These are phyloP conservation scores for Acanthosoma haemorrhoidale DNA, from an alignment of 2,888 invertebrate genomes.

Conservation along the genomic window DNA sequence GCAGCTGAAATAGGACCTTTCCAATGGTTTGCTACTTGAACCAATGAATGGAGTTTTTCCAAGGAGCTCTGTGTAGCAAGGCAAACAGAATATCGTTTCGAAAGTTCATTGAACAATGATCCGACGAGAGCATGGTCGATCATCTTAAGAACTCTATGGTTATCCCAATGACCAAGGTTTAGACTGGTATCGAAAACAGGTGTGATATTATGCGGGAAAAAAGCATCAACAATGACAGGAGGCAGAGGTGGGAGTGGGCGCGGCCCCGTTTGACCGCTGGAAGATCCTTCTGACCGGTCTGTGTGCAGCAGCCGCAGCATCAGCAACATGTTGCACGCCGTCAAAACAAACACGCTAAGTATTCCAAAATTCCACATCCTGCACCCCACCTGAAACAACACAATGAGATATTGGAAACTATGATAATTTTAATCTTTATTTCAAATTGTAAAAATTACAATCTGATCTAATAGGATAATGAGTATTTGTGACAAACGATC, in stretches of 20 bases:
- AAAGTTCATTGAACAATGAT: conserved; percentile 57
- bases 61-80: conserved; percentile 82
- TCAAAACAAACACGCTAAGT: conserved; percentile 58
- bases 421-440: background rate
- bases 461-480: background rate
- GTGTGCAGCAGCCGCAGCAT: conserved; percentile 55
- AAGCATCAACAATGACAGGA: conserved; percentile 34
- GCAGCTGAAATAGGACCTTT: conserved; percentile 79
- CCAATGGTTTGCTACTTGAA: conserved; percentile 77
- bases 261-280: conserved; percentile 17
- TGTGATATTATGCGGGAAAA: conserved; percentile 29
- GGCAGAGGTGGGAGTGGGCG: conserved; percentile 31
- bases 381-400: conserved; percentile 49
- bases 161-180: conserved; percentile 68
- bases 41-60: conserved; percentile 70
- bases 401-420: background rate
- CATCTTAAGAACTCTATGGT: conserved; percentile 60
- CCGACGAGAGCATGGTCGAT: conserved; percentile 55
- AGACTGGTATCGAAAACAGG: conserved; percentile 54
- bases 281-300: conserved; percentile 46
- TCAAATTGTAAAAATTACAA: background rate
- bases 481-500: too few species aligned
- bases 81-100: conserved; percentile 58
- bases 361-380: conserved; percentile 66
- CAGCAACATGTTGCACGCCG: conserved; percentile 59